These are phyloP conservation scores for Euwallacea similis DNA, from an alignment of 1,140 invertebrate genomes.

Conservation along the genomic window DNA sequence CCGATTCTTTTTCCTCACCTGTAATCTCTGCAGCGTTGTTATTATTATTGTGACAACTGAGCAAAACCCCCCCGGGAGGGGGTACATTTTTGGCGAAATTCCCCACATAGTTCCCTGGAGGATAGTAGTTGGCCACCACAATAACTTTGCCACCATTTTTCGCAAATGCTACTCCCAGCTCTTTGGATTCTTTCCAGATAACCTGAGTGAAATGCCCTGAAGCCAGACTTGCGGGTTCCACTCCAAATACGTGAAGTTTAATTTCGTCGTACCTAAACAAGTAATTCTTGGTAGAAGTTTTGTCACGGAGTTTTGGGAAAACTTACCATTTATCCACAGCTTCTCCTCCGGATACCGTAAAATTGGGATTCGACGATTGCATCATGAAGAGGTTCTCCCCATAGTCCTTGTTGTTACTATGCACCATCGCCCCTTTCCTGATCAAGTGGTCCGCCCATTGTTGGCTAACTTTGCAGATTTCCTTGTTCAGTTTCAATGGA, in stretches of 20 bases:
- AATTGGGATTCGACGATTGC: conserved; percentile 63
- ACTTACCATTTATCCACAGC: conserved; percentile 72
- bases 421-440: conserved; percentile 57
- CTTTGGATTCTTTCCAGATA: conserved; percentile 64
- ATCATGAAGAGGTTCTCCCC: conserved; percentile 62
- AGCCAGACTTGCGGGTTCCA: conserved; percentile 56
- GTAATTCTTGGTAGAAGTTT: not conserved
- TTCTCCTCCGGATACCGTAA: conserved; percentile 62
- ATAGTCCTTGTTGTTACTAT: conserved; percentile 59
- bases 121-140: conserved; percentile 71
- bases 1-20: not conserved
- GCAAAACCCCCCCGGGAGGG: conserved; percentile 39
- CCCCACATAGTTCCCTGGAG: conserved; percentile 67
- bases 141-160: conserved; percentile 58
- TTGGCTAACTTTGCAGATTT: conserved; percentile 63
- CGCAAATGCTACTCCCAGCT: conserved; percentile 66
- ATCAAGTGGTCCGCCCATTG: conserved; percentile 67
- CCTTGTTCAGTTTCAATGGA: conserved; percentile 61
- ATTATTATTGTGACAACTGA: conserved; percentile 32
- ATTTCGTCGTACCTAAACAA: conserved; percentile 61
- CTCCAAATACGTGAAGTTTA: conserved; percentile 62
- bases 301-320: not conserved
- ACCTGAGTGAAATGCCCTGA: conserved; percentile 64
- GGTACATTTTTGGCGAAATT: conserved; percentile 63
- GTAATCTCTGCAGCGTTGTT: not conserved